phyloP scores from a whole-genome alignment of 1,140 invertebrate species.

The Cherax quadricarinatus region DNA sequence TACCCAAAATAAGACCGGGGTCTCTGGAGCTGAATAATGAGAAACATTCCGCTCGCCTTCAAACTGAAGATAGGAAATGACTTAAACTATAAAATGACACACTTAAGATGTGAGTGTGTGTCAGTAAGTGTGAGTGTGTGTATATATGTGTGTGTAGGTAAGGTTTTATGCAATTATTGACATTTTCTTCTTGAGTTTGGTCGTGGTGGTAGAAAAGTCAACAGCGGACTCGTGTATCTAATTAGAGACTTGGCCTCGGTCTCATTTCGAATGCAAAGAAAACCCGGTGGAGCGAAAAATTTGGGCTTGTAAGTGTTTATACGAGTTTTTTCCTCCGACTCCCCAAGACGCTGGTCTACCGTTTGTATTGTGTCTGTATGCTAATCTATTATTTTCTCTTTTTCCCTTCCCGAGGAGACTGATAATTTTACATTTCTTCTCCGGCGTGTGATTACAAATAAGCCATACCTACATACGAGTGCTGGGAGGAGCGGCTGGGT shows the following conservation, averaged over 20 bases:
- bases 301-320: conserved; percentile 67
- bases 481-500: background rate
- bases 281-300: conserved; percentile 67
- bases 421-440: conserved; percentile 19
- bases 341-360: conserved; percentile 47
- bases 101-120: background rate
- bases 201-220: conserved; percentile 60
- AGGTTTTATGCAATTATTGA: conserved; percentile 52
- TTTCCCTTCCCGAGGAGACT: background rate
- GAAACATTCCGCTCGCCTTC: conserved; percentile 3
- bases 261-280: conserved; percentile 69
- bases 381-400: conserved; percentile 60
- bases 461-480: background rate
- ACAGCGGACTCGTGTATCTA: conserved; percentile 66
- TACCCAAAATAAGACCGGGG: conserved; percentile 50
- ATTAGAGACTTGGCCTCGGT: conserved; percentile 55
- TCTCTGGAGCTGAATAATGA: conserved; percentile 20
- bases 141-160: background rate
- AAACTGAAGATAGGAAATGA: background rate
- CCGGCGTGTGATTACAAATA: conserved; percentile 20
- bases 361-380: conserved; percentile 65
- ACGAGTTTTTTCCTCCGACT: conserved; percentile 52
- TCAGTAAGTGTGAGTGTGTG: background rate
- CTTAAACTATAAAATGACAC: background rate
- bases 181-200: conserved; percentile 66